These are phyloP conservation scores for Cosmorhoe ocellata DNA, from an alignment of 2,888 invertebrate genomes.

Conservation along the genomic window DNA sequence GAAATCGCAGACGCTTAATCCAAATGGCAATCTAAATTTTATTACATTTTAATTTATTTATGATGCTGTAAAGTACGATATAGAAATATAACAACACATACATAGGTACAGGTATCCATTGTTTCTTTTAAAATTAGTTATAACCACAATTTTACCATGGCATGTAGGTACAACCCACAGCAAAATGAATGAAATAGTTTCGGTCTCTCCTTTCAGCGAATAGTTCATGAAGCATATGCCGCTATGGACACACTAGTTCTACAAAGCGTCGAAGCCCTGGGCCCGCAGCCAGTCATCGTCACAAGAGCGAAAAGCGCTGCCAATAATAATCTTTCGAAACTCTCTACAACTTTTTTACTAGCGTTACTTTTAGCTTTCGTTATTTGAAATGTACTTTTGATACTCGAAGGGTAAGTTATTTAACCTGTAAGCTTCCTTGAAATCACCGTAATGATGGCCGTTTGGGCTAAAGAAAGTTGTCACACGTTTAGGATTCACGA, in stretches of 20 bases:
- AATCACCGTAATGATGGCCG: not conserved
- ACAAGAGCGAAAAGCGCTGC: constrained; percentile 21
- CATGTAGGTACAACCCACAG: too few species aligned
- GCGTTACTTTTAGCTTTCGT: constrained; percentile 11
- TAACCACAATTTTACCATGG: too few species aligned
- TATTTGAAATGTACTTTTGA: constrained; percentile 12
- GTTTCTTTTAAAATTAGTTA: too few species aligned
- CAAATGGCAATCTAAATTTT: not conserved
- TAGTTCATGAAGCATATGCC: constrained; percentile 70
- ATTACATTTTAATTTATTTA: constrained; percentile 1
- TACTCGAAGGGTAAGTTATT: constrained; percentile 8
- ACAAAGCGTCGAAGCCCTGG: constrained; percentile 46
- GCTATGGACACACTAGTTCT: constrained; percentile 69
- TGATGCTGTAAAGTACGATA: not conserved
- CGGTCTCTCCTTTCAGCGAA: constrained; percentile 49
- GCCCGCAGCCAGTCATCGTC: constrained; percentile 34
- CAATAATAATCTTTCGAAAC: not conserved
- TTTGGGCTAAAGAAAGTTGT: not conserved
- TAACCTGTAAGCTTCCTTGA: constrained; percentile 18
- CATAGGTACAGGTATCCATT: too few species aligned
- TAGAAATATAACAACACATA: not conserved
- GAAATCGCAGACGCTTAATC: constrained; percentile 3
- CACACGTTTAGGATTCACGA: too few species aligned
- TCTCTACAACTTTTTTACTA: constrained; percentile 1
- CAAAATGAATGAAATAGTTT: not conserved